A percentile compares a stretch with the other conserved stretches of the same genome.
phyloP scores from a whole-genome alignment of 2,113 vertebrate species.

The Pituophis catenifer region DNA sequence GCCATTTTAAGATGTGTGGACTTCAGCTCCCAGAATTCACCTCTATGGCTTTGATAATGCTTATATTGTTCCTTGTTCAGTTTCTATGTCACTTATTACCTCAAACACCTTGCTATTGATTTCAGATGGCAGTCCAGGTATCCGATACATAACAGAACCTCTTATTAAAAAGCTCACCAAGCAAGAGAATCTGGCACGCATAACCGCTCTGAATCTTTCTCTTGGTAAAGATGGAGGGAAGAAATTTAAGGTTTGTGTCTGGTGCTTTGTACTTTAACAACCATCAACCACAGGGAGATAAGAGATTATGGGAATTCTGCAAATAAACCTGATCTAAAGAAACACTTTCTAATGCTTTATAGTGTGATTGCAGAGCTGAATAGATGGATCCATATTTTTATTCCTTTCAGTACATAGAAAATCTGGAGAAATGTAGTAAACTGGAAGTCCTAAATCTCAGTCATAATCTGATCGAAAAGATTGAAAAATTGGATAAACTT shows the following conservation, averaged over 20 bases:
- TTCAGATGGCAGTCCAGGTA: slow-evolving; percentile 71
- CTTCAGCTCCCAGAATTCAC: not conserved
- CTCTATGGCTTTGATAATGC: not conserved
- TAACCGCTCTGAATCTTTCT: slow-evolving; percentile 79
- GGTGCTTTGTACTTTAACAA: not conserved
- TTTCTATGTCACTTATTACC: not conserved
- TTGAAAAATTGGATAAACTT: slow-evolving; percentile 81
- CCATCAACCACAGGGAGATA: not conserved
- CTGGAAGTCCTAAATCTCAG: slow-evolving; percentile 80
- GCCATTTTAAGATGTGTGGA: not conserved
- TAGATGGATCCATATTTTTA: not conserved
- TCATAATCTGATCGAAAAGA: slow-evolving; percentile 80
- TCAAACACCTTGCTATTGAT: slow-evolving; percentile 45
- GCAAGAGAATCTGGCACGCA: slow-evolving; percentile 72
- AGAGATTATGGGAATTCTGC: not conserved
- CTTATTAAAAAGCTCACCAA: slow-evolving; percentile 75
- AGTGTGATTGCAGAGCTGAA: not conserved
- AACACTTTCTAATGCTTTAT: not conserved
- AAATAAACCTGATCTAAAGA: not conserved
- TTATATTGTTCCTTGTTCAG: not conserved
- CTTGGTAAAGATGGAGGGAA: slow-evolving; percentile 75
- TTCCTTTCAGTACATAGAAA: slow-evolving; percentile 81
- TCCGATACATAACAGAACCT: slow-evolving; percentile 79
- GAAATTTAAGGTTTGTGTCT: slow-evolving; percentile 76
- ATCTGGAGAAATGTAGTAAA: slow-evolving; percentile 79